Base-by-base conservation (phyloP, 1,140 invertebrate genomes). In the Psilanteris sp. region DNA sequence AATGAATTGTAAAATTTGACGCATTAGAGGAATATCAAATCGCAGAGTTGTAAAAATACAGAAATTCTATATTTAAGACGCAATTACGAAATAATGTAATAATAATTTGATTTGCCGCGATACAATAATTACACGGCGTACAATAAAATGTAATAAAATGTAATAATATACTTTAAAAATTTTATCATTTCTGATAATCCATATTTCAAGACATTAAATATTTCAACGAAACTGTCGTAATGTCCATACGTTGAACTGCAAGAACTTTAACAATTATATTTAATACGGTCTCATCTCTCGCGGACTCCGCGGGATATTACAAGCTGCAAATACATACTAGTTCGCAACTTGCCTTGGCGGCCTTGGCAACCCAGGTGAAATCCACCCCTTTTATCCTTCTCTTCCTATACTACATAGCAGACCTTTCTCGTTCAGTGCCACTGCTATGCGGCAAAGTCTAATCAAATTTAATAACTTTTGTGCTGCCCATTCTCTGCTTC, bases 381-480 rank as follows among this genome's bases (percentile, higher is more conserved):
- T 81, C 83, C 75, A 80, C 74, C 73, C 62, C 75, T 73, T 80
- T 77, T 68, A 52, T 70, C 77, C 71, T 77, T 75, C 73, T 67
- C 66, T 36, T 50, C 74, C 67, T 79, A 64, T 61, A 75, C 72
- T 68, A 52, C 68, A 57, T 70, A 73, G 44, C 54, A 64, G 55
- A 67, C 64, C 70, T 72, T 52, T 52, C 73, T 75, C 44, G 27
- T 71, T 64, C 76, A 57, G 64, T 55, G 50, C 74, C 77, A 61
- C 81, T 77, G 72, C 82, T 84, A 80, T 82, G 82, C 80, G 77
- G 75, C 77, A 66, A 70, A 85, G 77, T 85, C 84, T 87, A 87
- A 88, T 88, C 85, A 86, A 87, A 87, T 88, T 87, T 86, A 87
- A 88, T 87, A 88, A 87, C 86, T 87, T 88, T 88, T 84, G 84